A percentile compares a stretch with the other conserved stretches of the same genome.
Evolutionary conservation across 1,140 invertebrate genomes (phyloP).

Genomic region (Chionoecetes opilio): DNA sequence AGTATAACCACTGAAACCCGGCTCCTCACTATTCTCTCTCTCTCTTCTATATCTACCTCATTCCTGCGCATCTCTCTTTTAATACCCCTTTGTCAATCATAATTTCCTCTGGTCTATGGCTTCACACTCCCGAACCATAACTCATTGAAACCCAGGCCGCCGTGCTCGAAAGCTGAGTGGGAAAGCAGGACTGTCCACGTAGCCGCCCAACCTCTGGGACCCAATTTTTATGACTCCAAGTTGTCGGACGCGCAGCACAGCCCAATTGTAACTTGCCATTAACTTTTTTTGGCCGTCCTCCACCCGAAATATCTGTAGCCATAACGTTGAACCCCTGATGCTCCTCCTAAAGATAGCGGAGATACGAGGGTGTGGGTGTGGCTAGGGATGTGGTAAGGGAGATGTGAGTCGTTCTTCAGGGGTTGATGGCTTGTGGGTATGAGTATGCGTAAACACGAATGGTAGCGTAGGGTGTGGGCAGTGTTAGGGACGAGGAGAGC

Average conservation of each 20-base stretch:
- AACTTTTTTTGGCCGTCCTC: slow-evolving; percentile 20
- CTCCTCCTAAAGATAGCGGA: background rate
- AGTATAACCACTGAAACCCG: too few species aligned
- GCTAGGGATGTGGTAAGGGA: background rate
- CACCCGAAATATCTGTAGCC: too few species aligned
- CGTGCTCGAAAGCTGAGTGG: background rate
- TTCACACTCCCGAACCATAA: background rate
- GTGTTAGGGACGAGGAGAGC: background rate
- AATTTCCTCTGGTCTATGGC: too few species aligned
- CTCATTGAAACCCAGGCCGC: background rate
- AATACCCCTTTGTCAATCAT: too few species aligned
- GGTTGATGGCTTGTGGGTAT: too few species aligned
- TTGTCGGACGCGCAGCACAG: background rate
- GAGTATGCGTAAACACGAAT: too few species aligned
- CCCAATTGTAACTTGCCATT: slow-evolving; percentile 14
- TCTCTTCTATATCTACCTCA: too few species aligned
- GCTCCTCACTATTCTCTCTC: too few species aligned
- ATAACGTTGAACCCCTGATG: too few species aligned
- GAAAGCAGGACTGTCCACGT: background rate
- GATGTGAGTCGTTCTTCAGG: too few species aligned
- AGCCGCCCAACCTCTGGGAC: background rate
- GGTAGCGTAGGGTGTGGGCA: background rate
- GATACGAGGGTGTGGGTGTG: background rate
- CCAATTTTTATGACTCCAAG: slow-evolving; percentile 9
- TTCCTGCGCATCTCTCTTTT: too few species aligned